Evolutionary conservation across 2,888 invertebrate species (phyloP).

Genomic region (Notocelia uddmanniana): DNA sequence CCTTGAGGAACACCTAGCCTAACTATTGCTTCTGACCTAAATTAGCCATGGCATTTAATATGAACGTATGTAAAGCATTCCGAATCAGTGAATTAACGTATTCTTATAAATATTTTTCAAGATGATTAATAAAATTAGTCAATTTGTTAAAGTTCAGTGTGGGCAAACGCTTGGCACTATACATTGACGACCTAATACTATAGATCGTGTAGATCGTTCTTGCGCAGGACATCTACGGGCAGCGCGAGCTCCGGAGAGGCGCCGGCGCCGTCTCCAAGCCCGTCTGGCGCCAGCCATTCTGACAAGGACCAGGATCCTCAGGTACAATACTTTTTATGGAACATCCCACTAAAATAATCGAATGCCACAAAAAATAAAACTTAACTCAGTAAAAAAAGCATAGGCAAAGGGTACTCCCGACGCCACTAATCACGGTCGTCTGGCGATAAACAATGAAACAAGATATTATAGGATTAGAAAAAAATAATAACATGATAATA

Average conservation of each 20-base stretch:
- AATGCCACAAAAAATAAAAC: too few relatives aligned
- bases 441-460: too few relatives aligned
- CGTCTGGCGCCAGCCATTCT: slow-evolving; percentile 96
- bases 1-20: background rate
- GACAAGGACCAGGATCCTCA: slow-evolving; percentile 95
- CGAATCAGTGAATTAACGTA: background rate
- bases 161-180: slow-evolving; percentile 65
- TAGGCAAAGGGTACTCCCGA: too few relatives aligned
- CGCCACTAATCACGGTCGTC: too few relatives aligned
- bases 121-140: background rate
- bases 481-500: too few relatives aligned
- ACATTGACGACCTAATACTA: slow-evolving; percentile 78
- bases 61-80: background rate
- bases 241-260: slow-evolving; percentile 82
- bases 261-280: slow-evolving; percentile 88
- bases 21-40: background rate
- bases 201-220: slow-evolving; percentile 83
- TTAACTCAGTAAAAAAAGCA: too few relatives aligned
- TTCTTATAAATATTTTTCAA: background rate
- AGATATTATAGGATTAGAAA: too few relatives aligned
- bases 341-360: too few relatives aligned
- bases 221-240: slow-evolving; percentile 83
- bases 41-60: background rate
- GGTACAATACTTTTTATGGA: too few relatives aligned
- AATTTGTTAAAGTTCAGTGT: slow-evolving; percentile 62